These are phyloP conservation scores for Oreonectes daqikongensis DNA, from an alignment of 2,797 vertebrate species.

Conservation along the genomic window DNA sequence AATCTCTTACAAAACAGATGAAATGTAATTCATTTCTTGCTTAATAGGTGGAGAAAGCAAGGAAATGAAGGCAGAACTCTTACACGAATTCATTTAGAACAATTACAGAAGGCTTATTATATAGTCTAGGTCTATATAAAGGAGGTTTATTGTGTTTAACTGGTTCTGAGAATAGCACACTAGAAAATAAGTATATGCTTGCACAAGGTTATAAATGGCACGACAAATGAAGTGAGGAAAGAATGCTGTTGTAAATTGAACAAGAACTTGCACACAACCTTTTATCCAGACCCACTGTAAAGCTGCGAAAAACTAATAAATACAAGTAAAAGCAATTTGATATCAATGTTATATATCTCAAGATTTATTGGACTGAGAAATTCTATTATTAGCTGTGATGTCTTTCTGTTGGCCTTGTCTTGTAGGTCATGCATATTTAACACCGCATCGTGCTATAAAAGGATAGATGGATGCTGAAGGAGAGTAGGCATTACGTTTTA, in stretches of 20 bases:
- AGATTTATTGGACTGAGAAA: slow-evolving; percentile 11
- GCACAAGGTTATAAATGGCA: neutral
- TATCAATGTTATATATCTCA: neutral
- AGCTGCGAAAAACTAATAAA: neutral
- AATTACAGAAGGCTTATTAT: no score
- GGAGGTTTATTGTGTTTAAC: neutral
- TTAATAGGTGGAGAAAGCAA: neutral
- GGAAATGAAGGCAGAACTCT: neutral
- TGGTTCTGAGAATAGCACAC: neutral
- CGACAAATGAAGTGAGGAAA: neutral
- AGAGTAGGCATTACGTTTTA: slow-evolving; percentile 9
- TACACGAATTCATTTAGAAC: neutral
- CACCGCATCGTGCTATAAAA: neutral
- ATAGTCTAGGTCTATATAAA: neutral
- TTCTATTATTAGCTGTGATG: slow-evolving; percentile 35
- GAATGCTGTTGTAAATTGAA: neutral
- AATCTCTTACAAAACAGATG: slow-evolving; percentile 6
- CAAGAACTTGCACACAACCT: neutral
- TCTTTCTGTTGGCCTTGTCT: slow-evolving; percentile 22
- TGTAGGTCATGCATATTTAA: slow-evolving; percentile 49
- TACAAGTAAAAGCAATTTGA: neutral
- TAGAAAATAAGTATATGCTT: neutral
- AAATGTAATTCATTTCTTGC: neutral
- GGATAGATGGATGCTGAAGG: neutral
- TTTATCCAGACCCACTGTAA: neutral